phyloP scores from a whole-genome alignment of 2,797 vertebrate genomes.

The Luscinia megarhynchos region DNA sequence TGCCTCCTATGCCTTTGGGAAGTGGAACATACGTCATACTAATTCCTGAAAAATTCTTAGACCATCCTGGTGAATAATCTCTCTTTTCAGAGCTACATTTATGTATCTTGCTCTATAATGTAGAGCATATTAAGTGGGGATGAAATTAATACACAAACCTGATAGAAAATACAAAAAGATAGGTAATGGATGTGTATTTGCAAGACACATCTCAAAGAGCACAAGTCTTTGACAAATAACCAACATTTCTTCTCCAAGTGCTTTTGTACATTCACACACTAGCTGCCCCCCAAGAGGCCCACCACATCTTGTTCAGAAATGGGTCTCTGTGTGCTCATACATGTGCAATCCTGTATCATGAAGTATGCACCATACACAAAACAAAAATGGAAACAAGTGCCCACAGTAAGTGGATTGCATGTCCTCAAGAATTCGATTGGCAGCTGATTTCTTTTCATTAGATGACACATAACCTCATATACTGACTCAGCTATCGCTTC shows the following conservation, averaged over 20 bases:
- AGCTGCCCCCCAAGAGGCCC: accelerated
- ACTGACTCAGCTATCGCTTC: neutral
- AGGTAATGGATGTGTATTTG: neutral
- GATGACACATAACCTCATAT: neutral
- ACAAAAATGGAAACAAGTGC: neutral
- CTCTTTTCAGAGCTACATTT: neutral
- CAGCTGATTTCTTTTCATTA: neutral
- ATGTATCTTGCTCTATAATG: neutral
- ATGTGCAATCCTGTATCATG: neutral
- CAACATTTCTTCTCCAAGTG: neutral
- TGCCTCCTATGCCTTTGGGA: neutral
- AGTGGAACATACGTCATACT: neutral
- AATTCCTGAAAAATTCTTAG: neutral
- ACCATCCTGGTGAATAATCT: neutral
- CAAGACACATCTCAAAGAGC: neutral
- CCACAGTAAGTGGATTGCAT: neutral
- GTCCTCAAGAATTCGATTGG: neutral
- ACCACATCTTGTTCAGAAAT: neutral
- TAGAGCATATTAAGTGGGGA: neutral
- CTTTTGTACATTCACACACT: neutral
- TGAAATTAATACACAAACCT: neutral
- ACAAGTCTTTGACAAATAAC: neutral
- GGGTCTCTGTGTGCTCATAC: neutral
- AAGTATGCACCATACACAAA: neutral
- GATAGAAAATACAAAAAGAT: neutral